These are phyloP conservation scores for Gymnopithys bicolor DNA, from an alignment of 2,797 vertebrate genomes.

Conservation along the genomic window DNA sequence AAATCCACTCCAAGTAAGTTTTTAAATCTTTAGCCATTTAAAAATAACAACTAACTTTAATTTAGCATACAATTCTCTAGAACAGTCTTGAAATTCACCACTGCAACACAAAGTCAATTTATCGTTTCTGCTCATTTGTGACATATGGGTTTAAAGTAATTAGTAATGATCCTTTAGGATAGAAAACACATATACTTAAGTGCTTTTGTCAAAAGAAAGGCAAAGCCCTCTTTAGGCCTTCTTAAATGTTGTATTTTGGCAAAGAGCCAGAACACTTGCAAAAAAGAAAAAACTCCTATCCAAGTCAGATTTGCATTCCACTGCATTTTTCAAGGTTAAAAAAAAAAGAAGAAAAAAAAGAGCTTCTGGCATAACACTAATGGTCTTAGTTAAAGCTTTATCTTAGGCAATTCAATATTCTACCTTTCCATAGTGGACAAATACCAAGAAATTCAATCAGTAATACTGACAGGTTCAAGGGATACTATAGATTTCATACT, in stretches of 20 bases:
- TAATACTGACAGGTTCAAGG: neutral
- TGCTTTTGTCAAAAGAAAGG: neutral
- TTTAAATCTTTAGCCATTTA: too few relatives aligned
- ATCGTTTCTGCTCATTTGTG: neutral
- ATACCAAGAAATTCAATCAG: neutral
- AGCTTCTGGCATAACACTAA: neutral
- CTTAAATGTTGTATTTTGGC: neutral
- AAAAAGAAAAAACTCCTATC: neutral
- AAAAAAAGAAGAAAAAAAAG: neutral
- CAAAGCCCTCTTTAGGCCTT: neutral
- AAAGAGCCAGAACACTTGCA: neutral
- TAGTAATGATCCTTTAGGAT: neutral
- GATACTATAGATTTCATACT: neutral
- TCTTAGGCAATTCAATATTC: neutral
- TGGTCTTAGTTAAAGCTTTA: neutral
- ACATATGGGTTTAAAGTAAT: slow-evolving; percentile 2
- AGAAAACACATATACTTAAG: neutral
- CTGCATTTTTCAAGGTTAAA: slow-evolving; percentile 8
- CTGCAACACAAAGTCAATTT: neutral
- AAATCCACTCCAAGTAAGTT: neutral
- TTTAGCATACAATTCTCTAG: neutral
- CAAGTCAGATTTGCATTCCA: slow-evolving; percentile 35
- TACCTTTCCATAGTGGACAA: neutral
- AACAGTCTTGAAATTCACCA: neutral
- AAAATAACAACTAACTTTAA: neutral